Conservation (phyloP, 2,113 vertebrate species). For the Myiagra hebetior region DNA sequence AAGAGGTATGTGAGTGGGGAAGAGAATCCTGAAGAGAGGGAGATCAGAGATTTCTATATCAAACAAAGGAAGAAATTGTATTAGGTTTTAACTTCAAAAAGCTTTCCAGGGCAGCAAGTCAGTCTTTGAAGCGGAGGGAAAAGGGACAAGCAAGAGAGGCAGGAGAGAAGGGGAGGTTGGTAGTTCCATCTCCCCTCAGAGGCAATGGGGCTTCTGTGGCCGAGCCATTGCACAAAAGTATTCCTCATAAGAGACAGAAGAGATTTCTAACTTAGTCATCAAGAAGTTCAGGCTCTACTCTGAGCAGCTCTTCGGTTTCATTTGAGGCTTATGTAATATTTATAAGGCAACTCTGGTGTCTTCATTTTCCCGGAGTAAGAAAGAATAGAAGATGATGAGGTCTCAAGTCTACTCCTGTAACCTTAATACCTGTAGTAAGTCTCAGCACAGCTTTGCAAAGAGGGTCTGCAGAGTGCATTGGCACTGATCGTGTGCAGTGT, state of each 20-base stretch:
- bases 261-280: neutral
- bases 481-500: neutral
- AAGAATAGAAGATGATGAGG: neutral
- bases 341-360: neutral
- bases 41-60: neutral
- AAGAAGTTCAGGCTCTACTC: neutral
- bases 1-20: rapidly evolving
- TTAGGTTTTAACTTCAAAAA: neutral
- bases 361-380: neutral
- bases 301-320: neutral
- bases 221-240: neutral
- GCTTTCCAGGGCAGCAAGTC: neutral
- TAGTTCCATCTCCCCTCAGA: neutral
- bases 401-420: neutral
- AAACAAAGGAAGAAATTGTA: neutral
- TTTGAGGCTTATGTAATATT: neutral
- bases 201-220: neutral
- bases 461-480: neutral
- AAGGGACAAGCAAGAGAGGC: neutral
- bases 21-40: neutral
- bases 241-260: neutral
- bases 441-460: neutral
- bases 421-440: neutral
- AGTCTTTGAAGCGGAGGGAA: neutral
- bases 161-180: neutral